phyloP scores from a whole-genome alignment of 2,797 vertebrate genomes.

The Staurois parvus region DNA sequence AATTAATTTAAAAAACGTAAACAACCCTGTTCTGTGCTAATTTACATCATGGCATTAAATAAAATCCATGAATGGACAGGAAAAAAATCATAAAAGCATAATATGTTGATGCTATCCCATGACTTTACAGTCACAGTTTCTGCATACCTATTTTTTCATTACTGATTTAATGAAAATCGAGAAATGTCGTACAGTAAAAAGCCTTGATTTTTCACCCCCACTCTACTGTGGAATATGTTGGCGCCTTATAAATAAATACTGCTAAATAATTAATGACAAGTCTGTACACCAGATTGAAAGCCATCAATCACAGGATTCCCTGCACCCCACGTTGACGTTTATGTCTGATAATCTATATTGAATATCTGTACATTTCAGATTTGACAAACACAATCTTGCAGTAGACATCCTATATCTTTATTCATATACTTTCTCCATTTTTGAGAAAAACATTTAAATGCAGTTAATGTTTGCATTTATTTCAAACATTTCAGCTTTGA shows the following conservation, averaged over 20 bases:
- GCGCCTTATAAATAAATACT: conserved; percentile 60
- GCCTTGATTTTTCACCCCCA: conserved; percentile 38
- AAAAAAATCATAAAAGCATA: no score
- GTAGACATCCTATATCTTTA: background rate
- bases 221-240: conserved; percentile 42
- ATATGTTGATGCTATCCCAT: no score
- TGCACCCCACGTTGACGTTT: conserved; percentile 29
- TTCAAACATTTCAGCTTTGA: background rate
- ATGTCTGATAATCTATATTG: conserved; percentile 44
- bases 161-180: conserved; percentile 31
- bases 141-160: conserved; percentile 17
- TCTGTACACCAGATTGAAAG: conserved; percentile 57
- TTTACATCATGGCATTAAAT: no score
- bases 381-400: conserved; percentile 17
- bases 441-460: no score
- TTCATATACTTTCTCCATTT: background rate
- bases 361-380: conserved; percentile 31
- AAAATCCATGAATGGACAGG: no score
- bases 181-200: conserved; percentile 47
- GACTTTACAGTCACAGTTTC: background rate
- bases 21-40: no score
- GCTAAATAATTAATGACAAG: conserved; percentile 51
- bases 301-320: conserved; percentile 50
- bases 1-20: no score
- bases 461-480: no score